Evolutionary conservation across 2,113 vertebrate genomes (phyloP).

Genomic region (Dipodomys stephensi): DNA sequence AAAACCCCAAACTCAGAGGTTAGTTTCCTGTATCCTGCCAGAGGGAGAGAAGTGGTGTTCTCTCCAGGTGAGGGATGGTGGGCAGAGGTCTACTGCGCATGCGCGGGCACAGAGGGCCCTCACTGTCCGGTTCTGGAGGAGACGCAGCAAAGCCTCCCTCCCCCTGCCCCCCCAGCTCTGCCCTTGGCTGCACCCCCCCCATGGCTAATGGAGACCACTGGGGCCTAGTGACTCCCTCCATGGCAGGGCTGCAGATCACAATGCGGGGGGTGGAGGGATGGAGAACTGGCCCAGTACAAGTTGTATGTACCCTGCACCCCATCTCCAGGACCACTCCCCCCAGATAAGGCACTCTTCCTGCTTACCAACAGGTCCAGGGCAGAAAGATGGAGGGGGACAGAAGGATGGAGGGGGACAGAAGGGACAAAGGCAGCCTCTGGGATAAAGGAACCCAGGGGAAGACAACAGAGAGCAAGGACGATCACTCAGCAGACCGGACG

Average conservation of each 20-base stretch:
- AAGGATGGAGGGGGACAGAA: neutral
- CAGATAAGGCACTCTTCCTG: neutral
- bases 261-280: no score
- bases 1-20: neutral
- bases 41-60: neutral
- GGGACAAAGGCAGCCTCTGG: neutral
- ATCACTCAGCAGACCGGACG: neutral
- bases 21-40: neutral
- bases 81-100: rapidly evolving
- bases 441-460: neutral
- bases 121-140: neutral
- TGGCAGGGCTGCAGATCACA: neutral
- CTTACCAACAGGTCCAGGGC: neutral
- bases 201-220: neutral
- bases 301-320: rapidly evolving
- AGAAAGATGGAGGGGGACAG: no score
- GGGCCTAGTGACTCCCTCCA: neutral
- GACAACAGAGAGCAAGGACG: neutral
- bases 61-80: neutral
- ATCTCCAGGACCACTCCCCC: no score
- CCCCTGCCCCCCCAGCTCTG: no score
- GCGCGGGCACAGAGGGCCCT: neutral
- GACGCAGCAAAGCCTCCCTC: no score
- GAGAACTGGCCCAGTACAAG: neutral
- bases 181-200: neutral